Conservation (phyloP, 2,113 vertebrate species). For the Leucoraja erinaceus region DNA sequence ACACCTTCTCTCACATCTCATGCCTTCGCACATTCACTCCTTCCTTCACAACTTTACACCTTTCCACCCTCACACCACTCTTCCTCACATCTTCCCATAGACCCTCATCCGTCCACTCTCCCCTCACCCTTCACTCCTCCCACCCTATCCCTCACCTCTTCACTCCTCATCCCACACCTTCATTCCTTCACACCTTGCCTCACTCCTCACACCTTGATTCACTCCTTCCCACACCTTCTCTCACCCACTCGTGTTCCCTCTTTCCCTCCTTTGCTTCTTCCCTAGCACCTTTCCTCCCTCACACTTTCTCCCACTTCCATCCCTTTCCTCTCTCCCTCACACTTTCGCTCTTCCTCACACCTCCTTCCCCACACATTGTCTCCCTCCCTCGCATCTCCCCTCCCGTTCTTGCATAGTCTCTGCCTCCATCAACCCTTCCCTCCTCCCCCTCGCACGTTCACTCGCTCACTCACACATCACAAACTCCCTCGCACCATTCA, state of each 20-base stretch:
- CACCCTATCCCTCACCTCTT: too few species aligned
- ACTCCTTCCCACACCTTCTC: neutral
- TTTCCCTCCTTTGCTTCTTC: rapidly evolving
- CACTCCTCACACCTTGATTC: too few species aligned
- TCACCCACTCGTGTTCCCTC: neutral
- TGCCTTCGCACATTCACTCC: too few species aligned
- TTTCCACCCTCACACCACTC: too few species aligned
- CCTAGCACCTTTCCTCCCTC: neutral
- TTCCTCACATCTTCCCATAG: neutral
- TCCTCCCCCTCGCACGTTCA: neutral
- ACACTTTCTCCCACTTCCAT: neutral
- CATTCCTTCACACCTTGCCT: neutral
- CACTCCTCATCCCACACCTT: too few species aligned
- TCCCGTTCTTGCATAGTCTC: too few species aligned
- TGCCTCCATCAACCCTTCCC: neutral
- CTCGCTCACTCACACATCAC: too few species aligned
- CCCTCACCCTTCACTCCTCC: neutral
- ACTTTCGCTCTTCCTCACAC: too few species aligned
- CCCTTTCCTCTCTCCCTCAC: neutral
- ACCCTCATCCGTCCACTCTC: neutral
- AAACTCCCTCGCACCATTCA: neutral
- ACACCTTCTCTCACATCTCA: too few species aligned
- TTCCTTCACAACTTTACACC: too few species aligned
- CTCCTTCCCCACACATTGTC: neutral
- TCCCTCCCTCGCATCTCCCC: neutral